These are phyloP conservation scores for Galeopsomyia nigrocyanea DNA, from an alignment of 2,888 invertebrate species.

Conservation along the genomic window DNA sequence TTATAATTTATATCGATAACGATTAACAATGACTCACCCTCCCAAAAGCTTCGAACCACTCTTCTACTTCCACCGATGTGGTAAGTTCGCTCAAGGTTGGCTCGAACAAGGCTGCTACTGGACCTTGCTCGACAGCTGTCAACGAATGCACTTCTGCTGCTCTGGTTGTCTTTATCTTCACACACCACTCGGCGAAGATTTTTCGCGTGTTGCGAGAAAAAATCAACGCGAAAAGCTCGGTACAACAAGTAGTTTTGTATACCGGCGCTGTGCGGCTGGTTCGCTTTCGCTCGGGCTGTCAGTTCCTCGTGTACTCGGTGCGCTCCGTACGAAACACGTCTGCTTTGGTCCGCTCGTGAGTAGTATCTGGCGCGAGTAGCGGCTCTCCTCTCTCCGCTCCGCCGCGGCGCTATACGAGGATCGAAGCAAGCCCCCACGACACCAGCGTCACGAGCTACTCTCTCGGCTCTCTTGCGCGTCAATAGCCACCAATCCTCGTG, in stretches of 20 bases:
- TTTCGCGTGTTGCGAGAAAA: too few species aligned
- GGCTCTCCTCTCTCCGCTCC: not conserved
- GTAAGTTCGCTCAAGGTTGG: conserved; percentile 13
- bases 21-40: conserved; percentile 34
- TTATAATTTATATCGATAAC: too few species aligned
- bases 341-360: conserved; percentile 1
- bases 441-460: not conserved
- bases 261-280: not conserved
- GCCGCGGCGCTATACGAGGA: not conserved
- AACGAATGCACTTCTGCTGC: not conserved
- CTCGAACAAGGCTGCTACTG: conserved; percentile 9
- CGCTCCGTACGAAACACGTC: conserved; percentile 9
- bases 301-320: not conserved
- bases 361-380: conserved; percentile 9
- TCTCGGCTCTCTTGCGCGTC: conserved; percentile 15
- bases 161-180: not conserved
- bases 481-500: conserved; percentile 12
- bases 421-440: conserved; percentile 16
- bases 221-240: too few species aligned
- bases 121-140: not conserved
- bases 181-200: too few species aligned
- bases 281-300: not conserved
- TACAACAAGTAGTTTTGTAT: conserved; percentile 20
- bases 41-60: conserved; percentile 34
- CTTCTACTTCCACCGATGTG: conserved; percentile 25